phyloP scores from a whole-genome alignment of 2,113 vertebrate species.

The Bos javanicus region DNA sequence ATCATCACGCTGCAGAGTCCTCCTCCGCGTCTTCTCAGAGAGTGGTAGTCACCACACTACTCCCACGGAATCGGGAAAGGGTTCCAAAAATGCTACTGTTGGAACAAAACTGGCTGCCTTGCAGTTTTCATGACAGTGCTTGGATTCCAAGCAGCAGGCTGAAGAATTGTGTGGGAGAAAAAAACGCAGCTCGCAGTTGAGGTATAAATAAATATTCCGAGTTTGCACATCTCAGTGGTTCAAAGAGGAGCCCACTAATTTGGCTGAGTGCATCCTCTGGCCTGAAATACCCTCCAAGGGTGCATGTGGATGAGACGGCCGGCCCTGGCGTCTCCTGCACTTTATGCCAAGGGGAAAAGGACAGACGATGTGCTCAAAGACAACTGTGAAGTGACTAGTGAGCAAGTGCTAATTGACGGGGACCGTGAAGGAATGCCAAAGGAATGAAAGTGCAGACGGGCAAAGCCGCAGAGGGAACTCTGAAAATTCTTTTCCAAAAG shows the following conservation, averaged over 20 bases:
- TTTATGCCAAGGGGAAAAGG: not conserved
- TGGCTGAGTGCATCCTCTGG: not conserved
- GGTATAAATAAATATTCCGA: constrained; percentile 34
- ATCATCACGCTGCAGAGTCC: not conserved
- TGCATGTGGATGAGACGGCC: rapidly evolving
- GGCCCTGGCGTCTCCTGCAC: not conserved
- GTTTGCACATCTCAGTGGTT: not conserved
- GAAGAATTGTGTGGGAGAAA: not conserved
- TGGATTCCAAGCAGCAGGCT: not conserved
- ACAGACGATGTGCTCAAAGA: not conserved
- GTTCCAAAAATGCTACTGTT: not conserved
- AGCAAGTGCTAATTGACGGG: not conserved
- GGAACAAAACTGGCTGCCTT: constrained; percentile 22
- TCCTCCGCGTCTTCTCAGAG: not conserved
- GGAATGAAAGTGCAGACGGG: not conserved
- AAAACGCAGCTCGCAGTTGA: not conserved
- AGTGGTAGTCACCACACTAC: constrained; percentile 26
- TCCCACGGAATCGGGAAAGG: not conserved
- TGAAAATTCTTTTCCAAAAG: not conserved
- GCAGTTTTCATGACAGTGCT: not conserved
- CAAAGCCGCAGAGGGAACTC: not conserved
- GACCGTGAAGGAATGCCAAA: not conserved
- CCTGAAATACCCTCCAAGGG: not conserved
- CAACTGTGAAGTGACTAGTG: not conserved
- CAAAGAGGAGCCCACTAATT: not conserved